Evolutionary conservation across 1,140 invertebrate species (phyloP).

Genomic region (Rhynchophorus ferrugineus): DNA sequence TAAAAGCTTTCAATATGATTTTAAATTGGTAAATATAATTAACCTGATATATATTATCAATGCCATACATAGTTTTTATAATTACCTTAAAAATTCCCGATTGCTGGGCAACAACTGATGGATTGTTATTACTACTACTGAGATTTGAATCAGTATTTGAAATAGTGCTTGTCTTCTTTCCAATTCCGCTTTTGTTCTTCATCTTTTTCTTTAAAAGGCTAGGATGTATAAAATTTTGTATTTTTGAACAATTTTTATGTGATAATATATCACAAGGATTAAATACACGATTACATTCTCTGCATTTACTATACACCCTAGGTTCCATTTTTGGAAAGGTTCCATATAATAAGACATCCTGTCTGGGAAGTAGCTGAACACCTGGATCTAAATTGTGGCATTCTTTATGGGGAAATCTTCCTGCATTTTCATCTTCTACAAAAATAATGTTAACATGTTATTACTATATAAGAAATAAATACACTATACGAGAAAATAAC

Average conservation of each 20-base stretch:
- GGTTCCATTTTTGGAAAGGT: constrained; percentile 32
- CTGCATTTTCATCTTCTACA: constrained; percentile 8
- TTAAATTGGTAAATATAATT: no score
- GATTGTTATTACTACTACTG: constrained; percentile 1
- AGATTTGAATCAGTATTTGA: constrained; percentile 9
- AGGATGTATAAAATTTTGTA: constrained; percentile 11
- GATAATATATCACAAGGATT: constrained; percentile 26
- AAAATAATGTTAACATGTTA: neutral
- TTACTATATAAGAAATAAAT: no score
- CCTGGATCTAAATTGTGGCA: constrained; percentile 14
- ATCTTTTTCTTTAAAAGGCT: constrained; percentile 29
- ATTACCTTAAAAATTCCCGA: neutral
- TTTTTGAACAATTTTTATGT: constrained; percentile 27
- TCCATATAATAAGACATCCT: constrained; percentile 29
- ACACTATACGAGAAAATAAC: no score
- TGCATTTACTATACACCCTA: constrained; percentile 28
- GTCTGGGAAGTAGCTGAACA: constrained; percentile 27
- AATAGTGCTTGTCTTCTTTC: constrained; percentile 20
- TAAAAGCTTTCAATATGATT: no score
- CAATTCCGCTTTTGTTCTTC: constrained; percentile 25
- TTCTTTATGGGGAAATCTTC: constrained; percentile 7
- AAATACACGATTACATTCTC: constrained; percentile 29
- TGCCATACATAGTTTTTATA: constrained; percentile 1
- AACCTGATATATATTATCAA: neutral
- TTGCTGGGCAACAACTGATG: no score